Conservation (phyloP, 2,888 invertebrate species). For the Amiota minor region DNA sequence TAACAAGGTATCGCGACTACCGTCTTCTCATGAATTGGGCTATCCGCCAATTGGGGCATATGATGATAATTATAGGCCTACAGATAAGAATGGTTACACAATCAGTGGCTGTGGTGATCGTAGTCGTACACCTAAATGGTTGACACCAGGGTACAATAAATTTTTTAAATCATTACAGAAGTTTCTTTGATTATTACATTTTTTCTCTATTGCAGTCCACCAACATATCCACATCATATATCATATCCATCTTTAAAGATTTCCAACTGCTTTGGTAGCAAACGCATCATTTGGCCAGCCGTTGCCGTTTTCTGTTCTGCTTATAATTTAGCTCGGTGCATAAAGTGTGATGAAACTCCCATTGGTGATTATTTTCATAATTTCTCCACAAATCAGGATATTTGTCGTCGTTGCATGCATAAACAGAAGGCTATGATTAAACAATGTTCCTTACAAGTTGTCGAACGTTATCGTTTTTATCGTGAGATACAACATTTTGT, state of each 20-base stretch:
- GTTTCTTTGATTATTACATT: neutral
- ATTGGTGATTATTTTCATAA: constrained; percentile 78
- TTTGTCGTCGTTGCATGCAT: constrained; percentile 68
- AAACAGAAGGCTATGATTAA: constrained; percentile 45
- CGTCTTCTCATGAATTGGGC: constrained; percentile 34
- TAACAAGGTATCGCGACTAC: constrained; percentile 60
- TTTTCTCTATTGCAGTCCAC: constrained; percentile 46
- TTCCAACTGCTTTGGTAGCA: constrained; percentile 60
- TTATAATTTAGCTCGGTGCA: constrained; percentile 57
- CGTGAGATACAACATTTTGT: constrained; percentile 57
- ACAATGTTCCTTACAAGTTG: constrained; percentile 55
- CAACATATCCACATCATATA: constrained; percentile 55
- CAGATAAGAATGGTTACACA: constrained; percentile 51
- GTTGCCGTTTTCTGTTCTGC: constrained; percentile 65
- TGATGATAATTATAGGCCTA: constrained; percentile 43
- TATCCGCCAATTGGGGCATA: constrained; percentile 66
- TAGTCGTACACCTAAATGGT: constrained; percentile 43
- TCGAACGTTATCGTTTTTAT: constrained; percentile 50
- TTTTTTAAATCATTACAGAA: neutral
- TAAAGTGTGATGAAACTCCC: constrained; percentile 60
- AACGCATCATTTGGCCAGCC: constrained; percentile 60
- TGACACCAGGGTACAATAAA: constrained; percentile 52
- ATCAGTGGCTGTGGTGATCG: constrained; percentile 55
- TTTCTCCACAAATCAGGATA: constrained; percentile 64
- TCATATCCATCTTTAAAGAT: constrained; percentile 51